Evolutionary conservation across 2,797 vertebrate species (phyloP).

Genomic region (Gambusia yucatana): DNA sequence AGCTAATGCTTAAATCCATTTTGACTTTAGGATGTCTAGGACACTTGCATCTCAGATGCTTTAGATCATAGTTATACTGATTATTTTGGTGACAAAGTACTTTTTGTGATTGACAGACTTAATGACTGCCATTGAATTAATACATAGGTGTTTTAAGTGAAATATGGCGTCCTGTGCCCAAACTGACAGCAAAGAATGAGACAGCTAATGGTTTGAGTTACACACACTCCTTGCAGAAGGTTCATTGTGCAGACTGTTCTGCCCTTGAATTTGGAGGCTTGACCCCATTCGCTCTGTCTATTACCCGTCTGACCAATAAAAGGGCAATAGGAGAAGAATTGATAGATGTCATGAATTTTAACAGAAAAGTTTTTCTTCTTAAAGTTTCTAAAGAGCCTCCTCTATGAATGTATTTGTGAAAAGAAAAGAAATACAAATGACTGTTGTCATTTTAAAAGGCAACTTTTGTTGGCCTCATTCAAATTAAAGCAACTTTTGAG

Average conservation of each 20-base stretch:
- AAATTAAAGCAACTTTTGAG: not conserved
- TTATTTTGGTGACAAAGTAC: slow-evolving; percentile 64
- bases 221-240: slow-evolving; percentile 31
- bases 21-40: slow-evolving; percentile 16
- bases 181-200: slow-evolving; percentile 62
- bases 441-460: not conserved
- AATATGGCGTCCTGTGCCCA: slow-evolving; percentile 61
- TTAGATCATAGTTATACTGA: slow-evolving; percentile 48
- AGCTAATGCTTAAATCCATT: slow-evolving; percentile 48
- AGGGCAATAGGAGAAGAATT: slow-evolving; percentile 53
- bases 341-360: slow-evolving; percentile 34
- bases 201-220: slow-evolving; percentile 52
- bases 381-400: not conserved
- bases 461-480: not conserved
- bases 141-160: slow-evolving; percentile 56
- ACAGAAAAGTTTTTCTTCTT: slow-evolving; percentile 24
- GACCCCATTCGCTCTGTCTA: slow-evolving; percentile 64
- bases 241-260: slow-evolving; percentile 49
- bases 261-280: slow-evolving; percentile 66
- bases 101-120: slow-evolving; percentile 51
- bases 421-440: too few relatives aligned
- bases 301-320: slow-evolving; percentile 68
- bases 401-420: not conserved
- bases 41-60: slow-evolving; percentile 41
- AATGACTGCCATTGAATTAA: slow-evolving; percentile 65